Conservation (phyloP, 1,140 invertebrate genomes). For the Brachionus rotundiformis region DNA sequence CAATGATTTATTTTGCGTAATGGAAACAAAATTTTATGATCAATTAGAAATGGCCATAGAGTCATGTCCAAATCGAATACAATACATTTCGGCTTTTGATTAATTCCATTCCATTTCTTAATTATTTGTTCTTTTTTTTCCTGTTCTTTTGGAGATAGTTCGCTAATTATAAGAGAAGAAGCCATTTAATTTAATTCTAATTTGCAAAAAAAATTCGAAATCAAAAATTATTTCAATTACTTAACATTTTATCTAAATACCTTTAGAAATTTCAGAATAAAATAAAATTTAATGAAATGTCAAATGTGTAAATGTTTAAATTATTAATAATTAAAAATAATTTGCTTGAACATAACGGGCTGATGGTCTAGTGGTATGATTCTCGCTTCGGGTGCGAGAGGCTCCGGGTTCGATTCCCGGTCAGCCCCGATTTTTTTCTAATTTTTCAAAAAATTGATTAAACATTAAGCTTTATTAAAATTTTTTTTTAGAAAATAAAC, state of each 20-base stretch:
- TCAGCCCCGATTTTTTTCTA: constrained; percentile 43
- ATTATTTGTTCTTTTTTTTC: constrained; percentile 5
- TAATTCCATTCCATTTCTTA: background rate
- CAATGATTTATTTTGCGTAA: background rate
- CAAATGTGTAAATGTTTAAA: background rate
- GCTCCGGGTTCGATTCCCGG: constrained; percentile 5
- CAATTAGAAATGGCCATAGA: constrained; percentile 47
- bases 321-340: background rate
- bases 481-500: background rate
- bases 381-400: constrained; percentile 11
- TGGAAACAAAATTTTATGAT: constrained; percentile 5
- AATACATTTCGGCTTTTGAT: constrained; percentile 35
- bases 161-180: no score
- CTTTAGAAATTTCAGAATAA: background rate
- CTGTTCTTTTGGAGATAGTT: no score
- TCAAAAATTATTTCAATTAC: background rate
- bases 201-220: background rate
- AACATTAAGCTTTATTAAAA: no score
- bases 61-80: constrained; percentile 45
- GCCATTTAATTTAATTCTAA: no score
- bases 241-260: background rate
- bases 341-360: background rate
- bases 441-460: background rate
- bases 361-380: constrained; percentile 35
- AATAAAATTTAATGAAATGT: no score